Conservation (phyloP, 2,113 vertebrate genomes). For the Agelaius phoeniceus region DNA sequence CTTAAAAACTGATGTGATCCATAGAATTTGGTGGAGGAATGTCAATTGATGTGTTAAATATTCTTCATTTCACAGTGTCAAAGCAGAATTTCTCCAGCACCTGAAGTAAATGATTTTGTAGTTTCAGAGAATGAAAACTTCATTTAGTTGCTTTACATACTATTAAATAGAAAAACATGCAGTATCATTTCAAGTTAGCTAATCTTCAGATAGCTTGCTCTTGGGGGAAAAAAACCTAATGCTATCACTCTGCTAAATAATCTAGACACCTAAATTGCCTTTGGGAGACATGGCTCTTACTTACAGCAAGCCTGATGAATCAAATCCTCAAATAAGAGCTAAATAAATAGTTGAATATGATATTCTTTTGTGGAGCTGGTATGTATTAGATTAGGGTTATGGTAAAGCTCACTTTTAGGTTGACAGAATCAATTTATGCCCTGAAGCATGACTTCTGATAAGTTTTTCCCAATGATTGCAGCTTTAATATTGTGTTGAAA, state of each 20-base stretch:
- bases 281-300: not conserved
- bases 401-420: not conserved
- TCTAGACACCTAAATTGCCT: not conserved
- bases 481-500: conserved; percentile 32
- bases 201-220: not conserved
- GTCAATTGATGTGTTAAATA: not conserved
- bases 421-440: conserved; percentile 3
- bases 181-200: not conserved
- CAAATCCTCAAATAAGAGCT: not conserved
- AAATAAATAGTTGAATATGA: not conserved
- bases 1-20: not conserved
- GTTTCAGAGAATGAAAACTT: not conserved
- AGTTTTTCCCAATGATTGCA: not conserved
- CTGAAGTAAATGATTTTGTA: not conserved
- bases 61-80: not conserved
- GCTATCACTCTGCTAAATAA: not conserved
- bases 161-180: not conserved
- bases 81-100: not conserved
- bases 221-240: accelerated
- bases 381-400: not conserved
- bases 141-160: not conserved
- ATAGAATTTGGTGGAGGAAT: not conserved
- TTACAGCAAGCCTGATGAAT: not conserved
- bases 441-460: conserved; percentile 28
- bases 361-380: not conserved